A percentile compares a stretch with the other conserved stretches of the same genome.
Evolutionary conservation across 2,888 invertebrate species (phyloP).

Genomic region (Heliconius hortense): DNA sequence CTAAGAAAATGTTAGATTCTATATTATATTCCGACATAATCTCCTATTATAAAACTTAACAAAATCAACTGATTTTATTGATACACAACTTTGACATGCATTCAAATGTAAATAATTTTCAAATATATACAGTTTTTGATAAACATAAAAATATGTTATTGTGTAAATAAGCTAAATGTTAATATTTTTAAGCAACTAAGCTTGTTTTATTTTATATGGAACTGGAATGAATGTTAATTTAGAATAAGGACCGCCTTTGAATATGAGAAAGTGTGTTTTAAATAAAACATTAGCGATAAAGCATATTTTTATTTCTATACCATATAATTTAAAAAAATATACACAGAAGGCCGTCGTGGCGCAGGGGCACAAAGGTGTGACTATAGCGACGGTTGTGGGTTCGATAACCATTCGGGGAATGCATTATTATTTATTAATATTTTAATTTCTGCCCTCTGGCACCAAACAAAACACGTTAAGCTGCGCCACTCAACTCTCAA

Average conservation of each 20-base stretch:
- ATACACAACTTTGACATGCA: conserved; percentile 18
- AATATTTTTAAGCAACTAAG: conserved; percentile 27
- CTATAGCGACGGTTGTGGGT: too few species aligned
- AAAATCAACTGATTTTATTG: background rate
- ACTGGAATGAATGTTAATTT: conserved; percentile 29
- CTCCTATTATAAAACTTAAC: background rate
- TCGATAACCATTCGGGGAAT: too few species aligned
- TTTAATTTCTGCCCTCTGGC: too few species aligned
- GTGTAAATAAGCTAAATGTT: conserved; percentile 37
- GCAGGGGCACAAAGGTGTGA: too few species aligned
- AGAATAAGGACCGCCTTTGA: conserved; percentile 42
- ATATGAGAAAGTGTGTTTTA: conserved; percentile 33
- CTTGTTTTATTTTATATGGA: conserved; percentile 20
- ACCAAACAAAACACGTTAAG: too few species aligned
- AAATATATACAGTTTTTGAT: conserved; percentile 30
- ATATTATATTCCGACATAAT: background rate
- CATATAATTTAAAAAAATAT: background rate
- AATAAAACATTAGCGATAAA: conserved; percentile 31
- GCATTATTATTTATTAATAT: too few species aligned
- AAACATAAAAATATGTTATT: conserved; percentile 28
- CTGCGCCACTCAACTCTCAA: too few species aligned
- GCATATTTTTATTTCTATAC: background rate
- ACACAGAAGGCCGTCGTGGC: background rate
- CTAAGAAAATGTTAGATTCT: conserved; percentile 5
- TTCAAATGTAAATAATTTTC: conserved; percentile 34